phyloP scores from a whole-genome alignment of 1,140 invertebrate species.

The Heliconius hewitsoni region DNA sequence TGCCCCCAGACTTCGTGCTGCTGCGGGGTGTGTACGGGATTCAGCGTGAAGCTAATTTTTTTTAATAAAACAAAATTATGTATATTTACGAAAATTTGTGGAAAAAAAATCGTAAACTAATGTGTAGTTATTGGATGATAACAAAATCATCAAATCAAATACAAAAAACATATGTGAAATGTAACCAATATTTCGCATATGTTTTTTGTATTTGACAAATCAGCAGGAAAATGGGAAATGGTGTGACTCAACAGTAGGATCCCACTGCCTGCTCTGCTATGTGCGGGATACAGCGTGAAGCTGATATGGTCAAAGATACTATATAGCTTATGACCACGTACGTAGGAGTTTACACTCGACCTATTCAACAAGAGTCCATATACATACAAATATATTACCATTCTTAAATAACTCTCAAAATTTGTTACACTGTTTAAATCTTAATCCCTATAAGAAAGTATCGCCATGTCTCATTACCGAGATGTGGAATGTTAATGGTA shows the following conservation, averaged over 20 bases:
- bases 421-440: constrained; percentile 14
- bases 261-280: background rate
- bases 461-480: constrained; percentile 47
- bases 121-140: no score
- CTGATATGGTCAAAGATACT: background rate
- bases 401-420: constrained; percentile 5
- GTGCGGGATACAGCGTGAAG: background rate
- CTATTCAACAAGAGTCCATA: background rate
- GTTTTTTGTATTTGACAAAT: background rate
- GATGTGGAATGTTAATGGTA: constrained; percentile 62
- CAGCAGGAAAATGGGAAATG: background rate
- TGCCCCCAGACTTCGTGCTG: background rate
- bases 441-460: constrained; percentile 56
- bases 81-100: no score
- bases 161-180: no score
- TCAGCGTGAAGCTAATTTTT: no score
- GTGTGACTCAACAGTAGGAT: background rate
- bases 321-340: background rate
- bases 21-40: no score
- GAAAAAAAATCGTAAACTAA: no score
- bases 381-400: background rate
- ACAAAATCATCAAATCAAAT: no score
- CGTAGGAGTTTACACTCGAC: background rate
- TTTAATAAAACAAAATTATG: no score
- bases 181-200: no score